These are phyloP conservation scores for Fundulus diaphanus DNA, from an alignment of 2,797 vertebrate species.

Conservation along the genomic window DNA sequence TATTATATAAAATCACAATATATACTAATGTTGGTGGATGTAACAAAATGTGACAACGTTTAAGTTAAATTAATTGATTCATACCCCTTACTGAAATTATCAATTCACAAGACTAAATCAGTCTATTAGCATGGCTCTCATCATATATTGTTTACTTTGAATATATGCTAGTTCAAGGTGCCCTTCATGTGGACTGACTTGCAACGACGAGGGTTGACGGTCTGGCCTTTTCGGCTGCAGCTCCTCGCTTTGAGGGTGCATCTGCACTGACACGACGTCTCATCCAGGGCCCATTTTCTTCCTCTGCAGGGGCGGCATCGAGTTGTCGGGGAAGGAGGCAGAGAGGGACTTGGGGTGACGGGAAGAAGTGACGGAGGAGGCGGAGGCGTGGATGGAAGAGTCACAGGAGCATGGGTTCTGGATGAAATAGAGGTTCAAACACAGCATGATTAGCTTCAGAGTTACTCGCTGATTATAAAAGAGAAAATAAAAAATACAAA, in stretches of 20 bases:
- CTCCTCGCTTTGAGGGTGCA: constrained; percentile 72
- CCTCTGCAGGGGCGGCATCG: constrained; percentile 77
- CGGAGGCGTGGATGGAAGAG: constrained; percentile 22
- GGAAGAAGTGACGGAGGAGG: constrained; percentile 26
- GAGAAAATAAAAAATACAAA: background rate
- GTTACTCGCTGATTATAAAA: constrained; percentile 7
- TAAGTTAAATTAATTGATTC: too few relatives aligned
- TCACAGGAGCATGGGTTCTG: constrained; percentile 60
- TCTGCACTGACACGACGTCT: constrained; percentile 72
- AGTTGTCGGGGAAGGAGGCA: constrained; percentile 31
- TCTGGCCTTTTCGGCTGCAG: constrained; percentile 75
- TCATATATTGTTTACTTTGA: background rate
- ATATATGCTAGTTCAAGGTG: background rate
- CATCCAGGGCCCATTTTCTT: constrained; percentile 78
- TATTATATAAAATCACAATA: background rate
- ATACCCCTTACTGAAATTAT: too few relatives aligned
- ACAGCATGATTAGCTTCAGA: constrained; percentile 14
- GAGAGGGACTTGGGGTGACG: constrained; percentile 25
- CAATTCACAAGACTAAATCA: background rate
- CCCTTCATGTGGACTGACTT: constrained; percentile 69
- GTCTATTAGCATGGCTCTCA: background rate
- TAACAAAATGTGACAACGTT: too few relatives aligned
- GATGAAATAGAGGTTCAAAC: constrained; percentile 9
- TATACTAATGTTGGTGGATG: background rate
- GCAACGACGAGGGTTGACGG: constrained; percentile 78